Percentiles rank a stretch among this genome's conserved stretches.
Conservation (phyloP, 2,888 invertebrate genomes). For the Horisme vitalbata region DNA sequence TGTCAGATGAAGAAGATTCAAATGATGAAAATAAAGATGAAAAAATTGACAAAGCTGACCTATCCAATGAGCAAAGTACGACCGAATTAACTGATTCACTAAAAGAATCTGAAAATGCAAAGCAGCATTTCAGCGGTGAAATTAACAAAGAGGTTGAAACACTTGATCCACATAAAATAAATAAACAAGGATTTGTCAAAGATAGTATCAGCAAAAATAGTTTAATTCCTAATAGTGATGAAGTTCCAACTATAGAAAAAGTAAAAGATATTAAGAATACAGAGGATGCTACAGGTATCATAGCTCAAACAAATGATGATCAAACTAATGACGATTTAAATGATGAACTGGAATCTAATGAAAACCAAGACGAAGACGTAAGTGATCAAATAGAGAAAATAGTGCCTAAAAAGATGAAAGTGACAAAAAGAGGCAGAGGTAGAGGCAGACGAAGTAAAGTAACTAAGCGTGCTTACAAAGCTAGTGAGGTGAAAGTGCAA, state of each 20-base stretch:
- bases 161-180: not conserved
- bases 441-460: slow-evolving; percentile 8
- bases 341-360: slow-evolving; percentile 1
- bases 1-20: slow-evolving; percentile 71
- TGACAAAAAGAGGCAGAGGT: slow-evolving; percentile 11
- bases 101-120: not conserved
- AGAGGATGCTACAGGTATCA: slow-evolving; percentile 5
- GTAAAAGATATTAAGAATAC: slow-evolving; percentile 12
- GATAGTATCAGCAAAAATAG: not conserved
- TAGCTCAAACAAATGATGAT: not conserved
- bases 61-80: not conserved
- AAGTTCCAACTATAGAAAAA: slow-evolving; percentile 10
- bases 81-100: not conserved
- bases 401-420: slow-evolving; percentile 11
- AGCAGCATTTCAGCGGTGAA: not conserved
- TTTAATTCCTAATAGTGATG: not conserved
- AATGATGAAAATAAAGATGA: slow-evolving; percentile 9
- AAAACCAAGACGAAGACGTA: slow-evolving; percentile 3
- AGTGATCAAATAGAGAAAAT: not conserved
- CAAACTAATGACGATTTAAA: slow-evolving; percentile 5
- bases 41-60: not conserved
- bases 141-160: not conserved
- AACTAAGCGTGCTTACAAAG: slow-evolving; percentile 18
- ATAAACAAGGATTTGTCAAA: not conserved
- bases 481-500: not conserved